A percentile compares a stretch with the other conserved stretches of the same genome.
Evolutionary conservation across 2,888 invertebrate species (phyloP).

Genomic region (Campoplex nolae): DNA sequence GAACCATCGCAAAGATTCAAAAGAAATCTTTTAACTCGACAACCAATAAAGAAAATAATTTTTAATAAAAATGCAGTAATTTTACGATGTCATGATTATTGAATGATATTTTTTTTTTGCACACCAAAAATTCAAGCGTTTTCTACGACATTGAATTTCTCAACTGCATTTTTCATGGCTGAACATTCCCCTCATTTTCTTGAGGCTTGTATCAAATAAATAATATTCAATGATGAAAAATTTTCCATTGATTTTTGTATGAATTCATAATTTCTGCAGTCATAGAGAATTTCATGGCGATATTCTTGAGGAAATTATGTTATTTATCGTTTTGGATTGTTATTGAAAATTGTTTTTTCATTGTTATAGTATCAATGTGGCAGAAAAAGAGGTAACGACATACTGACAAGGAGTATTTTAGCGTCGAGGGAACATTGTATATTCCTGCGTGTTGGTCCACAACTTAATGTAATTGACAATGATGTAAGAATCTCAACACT

Average conservation of each 20-base stretch:
- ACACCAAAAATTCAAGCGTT: not conserved
- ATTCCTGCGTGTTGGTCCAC: conserved; percentile 70
- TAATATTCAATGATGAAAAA: no score
- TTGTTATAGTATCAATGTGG: conserved; percentile 79
- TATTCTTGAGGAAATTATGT: not conserved
- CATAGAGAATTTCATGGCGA: not conserved
- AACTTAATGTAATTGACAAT: conserved; percentile 76
- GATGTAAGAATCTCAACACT: conserved; percentile 70
- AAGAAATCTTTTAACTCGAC: not conserved
- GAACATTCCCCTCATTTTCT: no score
- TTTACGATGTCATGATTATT: no score
- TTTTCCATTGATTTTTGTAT: no score
- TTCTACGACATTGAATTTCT: no score
- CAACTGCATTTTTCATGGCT: no score
- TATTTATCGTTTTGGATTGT: not conserved
- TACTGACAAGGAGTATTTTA: conserved; percentile 75
- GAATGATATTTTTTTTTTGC: not conserved
- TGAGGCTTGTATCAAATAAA: no score
- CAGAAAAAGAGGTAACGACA: conserved; percentile 75
- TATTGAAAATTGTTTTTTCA: not conserved
- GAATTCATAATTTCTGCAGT: no score
- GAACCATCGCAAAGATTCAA: not conserved
- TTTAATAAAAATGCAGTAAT: no score
- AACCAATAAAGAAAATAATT: no score
- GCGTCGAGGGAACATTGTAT: conserved; percentile 79